Evolutionary conservation across 2,888 invertebrate species (phyloP).

Genomic region (Eristalis pertinax): DNA sequence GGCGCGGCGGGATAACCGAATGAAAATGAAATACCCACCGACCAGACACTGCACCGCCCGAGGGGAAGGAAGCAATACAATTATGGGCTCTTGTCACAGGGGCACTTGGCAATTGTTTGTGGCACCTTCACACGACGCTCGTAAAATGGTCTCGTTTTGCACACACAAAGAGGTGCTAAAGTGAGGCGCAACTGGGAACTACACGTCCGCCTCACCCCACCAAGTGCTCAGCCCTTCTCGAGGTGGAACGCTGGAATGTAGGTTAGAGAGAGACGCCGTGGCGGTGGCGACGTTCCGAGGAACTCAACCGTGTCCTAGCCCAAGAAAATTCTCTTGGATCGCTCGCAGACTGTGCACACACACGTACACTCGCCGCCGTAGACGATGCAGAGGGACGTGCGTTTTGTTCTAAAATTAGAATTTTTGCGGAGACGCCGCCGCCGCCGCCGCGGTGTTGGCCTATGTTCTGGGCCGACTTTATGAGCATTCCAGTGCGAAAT

Average conservation of each 20-base stretch:
- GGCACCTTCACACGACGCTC: conserved; percentile 36
- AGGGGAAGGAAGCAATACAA: conserved; percentile 62
- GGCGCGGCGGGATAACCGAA: neutral
- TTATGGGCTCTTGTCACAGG: conserved; percentile 40
- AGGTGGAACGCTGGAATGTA: conserved; percentile 8
- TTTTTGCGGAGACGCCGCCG: neutral
- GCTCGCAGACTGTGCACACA: neutral
- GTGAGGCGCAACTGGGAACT: neutral
- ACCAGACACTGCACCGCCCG: neutral
- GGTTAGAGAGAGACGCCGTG: neutral
- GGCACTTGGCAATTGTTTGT: conserved; percentile 56
- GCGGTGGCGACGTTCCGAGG: neutral
- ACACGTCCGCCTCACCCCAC: neutral
- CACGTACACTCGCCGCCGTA: neutral
- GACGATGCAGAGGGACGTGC: neutral
- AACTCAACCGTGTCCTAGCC: conserved; percentile 45
- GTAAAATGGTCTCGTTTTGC: conserved; percentile 33
- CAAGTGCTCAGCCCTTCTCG: neutral
- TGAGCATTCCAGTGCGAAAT: neutral
- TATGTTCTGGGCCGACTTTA: neutral
- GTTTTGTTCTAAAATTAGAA: neutral
- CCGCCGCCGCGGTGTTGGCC: neutral
- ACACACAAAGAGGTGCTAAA: conserved; percentile 37
- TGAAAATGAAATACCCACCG: conserved; percentile 6
- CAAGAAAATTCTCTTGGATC: conserved; percentile 26